Percentiles rank a stretch among this genome's conserved stretches.
Evolutionary conservation across 1,140 invertebrate genomes (phyloP).

Genomic region (Drosophila rufa): DNA sequence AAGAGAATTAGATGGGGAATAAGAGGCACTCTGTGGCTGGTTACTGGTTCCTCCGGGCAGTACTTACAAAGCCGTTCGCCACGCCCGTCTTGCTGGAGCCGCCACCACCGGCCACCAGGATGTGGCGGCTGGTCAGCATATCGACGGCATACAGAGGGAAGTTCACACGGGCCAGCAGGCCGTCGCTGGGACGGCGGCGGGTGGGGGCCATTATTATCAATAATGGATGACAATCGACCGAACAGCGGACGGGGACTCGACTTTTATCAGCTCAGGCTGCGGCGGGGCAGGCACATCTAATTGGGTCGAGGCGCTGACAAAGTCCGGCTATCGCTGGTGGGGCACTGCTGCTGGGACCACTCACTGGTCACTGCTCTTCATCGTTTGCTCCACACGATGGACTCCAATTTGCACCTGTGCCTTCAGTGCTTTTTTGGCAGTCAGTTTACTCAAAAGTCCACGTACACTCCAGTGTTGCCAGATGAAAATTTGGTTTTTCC

Average conservation of each 20-base stretch:
- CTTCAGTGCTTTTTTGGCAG: slow-evolving; percentile 12
- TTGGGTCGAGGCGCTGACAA: slow-evolving; percentile 9
- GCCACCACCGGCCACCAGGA: slow-evolving; percentile 97
- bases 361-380: slow-evolving; percentile 14
- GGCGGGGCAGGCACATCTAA: slow-evolving; percentile 23
- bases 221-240: slow-evolving; percentile 59
- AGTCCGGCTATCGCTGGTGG: background rate
- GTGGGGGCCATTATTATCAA: slow-evolving; percentile 79
- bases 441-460: slow-evolving; percentile 44
- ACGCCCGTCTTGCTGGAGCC: slow-evolving; percentile 98
- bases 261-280: slow-evolving; percentile 39
- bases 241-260: slow-evolving; percentile 25
- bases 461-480: slow-evolving; percentile 24
- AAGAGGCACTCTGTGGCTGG: no score
- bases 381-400: slow-evolving; percentile 1
- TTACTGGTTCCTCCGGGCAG: background rate
- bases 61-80: slow-evolving; percentile 96
- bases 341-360: slow-evolving; percentile 4
- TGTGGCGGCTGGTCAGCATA: slow-evolving; percentile 95
- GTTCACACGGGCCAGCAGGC: slow-evolving; percentile 93
- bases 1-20: slow-evolving; percentile 5
- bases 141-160: slow-evolving; percentile 96
- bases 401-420: slow-evolving; percentile 2
- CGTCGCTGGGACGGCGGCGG: slow-evolving; percentile 86
- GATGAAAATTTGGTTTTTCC: no score